phyloP scores from a whole-genome alignment of 1,140 invertebrate species.

The Drosophila paulistorum region DNA sequence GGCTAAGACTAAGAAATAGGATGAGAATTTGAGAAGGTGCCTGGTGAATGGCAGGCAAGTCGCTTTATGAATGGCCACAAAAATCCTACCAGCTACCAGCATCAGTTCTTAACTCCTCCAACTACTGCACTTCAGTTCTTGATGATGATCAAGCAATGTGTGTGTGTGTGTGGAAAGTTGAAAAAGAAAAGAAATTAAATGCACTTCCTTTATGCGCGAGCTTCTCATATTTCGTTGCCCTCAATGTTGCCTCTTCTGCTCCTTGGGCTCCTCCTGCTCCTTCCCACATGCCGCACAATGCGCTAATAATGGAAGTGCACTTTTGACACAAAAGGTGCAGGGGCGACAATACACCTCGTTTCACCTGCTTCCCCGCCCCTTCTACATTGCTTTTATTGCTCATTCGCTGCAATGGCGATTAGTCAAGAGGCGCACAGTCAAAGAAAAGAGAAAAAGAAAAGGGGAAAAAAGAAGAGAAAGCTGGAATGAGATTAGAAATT shows the following conservation, averaged over 20 bases:
- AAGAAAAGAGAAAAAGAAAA: too few relatives aligned
- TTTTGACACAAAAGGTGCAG: conserved; percentile 80
- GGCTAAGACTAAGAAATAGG: conserved; percentile 4
- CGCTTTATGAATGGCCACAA: conserved; percentile 72
- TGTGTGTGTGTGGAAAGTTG: conserved; percentile 29
- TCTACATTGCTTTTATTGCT: conserved; percentile 65
- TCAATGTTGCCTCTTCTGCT: neutral
- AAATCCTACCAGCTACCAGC: conserved; percentile 22
- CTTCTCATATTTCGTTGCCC: conserved; percentile 59
- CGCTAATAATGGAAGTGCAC: conserved; percentile 80
- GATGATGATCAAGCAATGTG: neutral
- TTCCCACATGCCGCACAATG: conserved; percentile 45
- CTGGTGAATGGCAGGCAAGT: conserved; percentile 41
- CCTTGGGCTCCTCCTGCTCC: neutral
- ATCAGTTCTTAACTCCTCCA: conserved; percentile 3
- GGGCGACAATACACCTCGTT: conserved; percentile 53
- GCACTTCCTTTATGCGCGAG: conserved; percentile 73
- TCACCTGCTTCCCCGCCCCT: neutral
- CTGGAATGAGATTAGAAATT: conserved; percentile 68
- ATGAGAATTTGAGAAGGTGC: conserved; percentile 6
- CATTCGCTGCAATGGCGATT: conserved; percentile 75
- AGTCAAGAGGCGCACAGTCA: conserved; percentile 36
- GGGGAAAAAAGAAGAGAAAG: conserved; percentile 4
- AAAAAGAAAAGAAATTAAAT: conserved; percentile 79
- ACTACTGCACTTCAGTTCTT: conserved; percentile 10